phyloP scores from a whole-genome alignment of 2,113 vertebrate species.

The Zosterops borbonicus region DNA sequence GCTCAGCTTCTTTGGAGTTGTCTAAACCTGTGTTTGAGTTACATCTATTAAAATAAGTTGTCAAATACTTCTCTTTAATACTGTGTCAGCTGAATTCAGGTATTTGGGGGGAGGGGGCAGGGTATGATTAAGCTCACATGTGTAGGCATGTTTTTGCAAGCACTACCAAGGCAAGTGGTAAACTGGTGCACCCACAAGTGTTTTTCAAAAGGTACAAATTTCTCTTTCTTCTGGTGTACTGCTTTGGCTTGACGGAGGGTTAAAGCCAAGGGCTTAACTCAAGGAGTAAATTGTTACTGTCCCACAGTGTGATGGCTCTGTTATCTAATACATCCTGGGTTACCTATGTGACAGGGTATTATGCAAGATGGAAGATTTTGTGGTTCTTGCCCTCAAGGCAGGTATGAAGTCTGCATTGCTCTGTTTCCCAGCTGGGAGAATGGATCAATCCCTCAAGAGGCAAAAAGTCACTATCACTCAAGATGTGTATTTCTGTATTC shows the following conservation, averaged over 20 bases:
- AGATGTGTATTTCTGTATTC: background rate
- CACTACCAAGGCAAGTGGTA: background rate
- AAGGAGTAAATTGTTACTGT: background rate
- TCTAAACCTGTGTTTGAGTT: background rate
- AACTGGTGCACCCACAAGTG: background rate
- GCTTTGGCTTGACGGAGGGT: background rate
- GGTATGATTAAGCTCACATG: background rate
- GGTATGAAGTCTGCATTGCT: background rate
- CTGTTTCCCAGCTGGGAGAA: fast-evolving
- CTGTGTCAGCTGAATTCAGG: background rate
- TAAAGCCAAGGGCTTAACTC: background rate
- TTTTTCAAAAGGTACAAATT: background rate
- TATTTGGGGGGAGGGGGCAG: background rate
- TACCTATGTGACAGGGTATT: background rate
- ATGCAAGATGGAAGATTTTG: background rate
- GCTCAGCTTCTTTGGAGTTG: background rate
- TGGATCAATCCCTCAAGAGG: background rate
- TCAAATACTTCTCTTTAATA: background rate
- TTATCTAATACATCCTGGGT: background rate
- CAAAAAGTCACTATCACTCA: background rate
- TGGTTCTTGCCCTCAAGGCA: background rate
- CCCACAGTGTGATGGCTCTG: background rate
- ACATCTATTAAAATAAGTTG: background rate
- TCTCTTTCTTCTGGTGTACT: background rate
- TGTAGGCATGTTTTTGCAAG: background rate